Base-by-base conservation (phyloP, 1,140 invertebrate genomes). In the Colletes latitarsis region DNA sequence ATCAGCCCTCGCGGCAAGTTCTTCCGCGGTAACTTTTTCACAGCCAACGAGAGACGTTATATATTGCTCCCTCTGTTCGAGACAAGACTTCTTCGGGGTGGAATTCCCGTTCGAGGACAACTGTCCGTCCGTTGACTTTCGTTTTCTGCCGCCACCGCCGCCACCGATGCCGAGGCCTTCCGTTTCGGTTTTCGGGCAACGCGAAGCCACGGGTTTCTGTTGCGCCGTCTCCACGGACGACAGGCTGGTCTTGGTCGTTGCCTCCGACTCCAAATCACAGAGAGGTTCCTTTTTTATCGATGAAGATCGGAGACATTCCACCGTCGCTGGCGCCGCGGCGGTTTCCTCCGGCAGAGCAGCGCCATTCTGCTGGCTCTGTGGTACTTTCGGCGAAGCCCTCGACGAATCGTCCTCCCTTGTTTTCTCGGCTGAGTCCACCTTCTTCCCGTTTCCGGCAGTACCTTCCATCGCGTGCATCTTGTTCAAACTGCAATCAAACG, bases 381-480 rank as follows among this genome's bases (percentile, higher is more conserved):
- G 91, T 19, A 92, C 89, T 73, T 92, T 91, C 12, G 91, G 89
- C 55, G 90, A 92, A 0, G 80, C 81, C 83, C 87, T 68, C 78
- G 86, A 76, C 55, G 83, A 78, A 2, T 91, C 89, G n/a, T 92
- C 90, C 41, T 89, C 83, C n/a, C 90, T 85, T 21, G 90, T 87
- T 39, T 89, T 89, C 0, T 88, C 77, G 12, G 89, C 88, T 12
- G 83, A 73, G 21, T 92, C 89, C 53, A 88, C 80, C 69, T 89
- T 92, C 77, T 92, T 92, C 12, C 81, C 90, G 15, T 86, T 87
- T 58, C 86, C 89, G 46, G 82, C 75, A 14, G 77, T 85, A 58
- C 88, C 91, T 68, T 94, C 93, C 89, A 91, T 93, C 46, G 91
- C 90, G 71, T 93, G 93, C 92, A 93, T 93, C 70, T 90, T 93